These are phyloP conservation scores for Vollenhovia emeryi DNA, from an alignment of 1,140 invertebrate species.

Conservation along the genomic window DNA sequence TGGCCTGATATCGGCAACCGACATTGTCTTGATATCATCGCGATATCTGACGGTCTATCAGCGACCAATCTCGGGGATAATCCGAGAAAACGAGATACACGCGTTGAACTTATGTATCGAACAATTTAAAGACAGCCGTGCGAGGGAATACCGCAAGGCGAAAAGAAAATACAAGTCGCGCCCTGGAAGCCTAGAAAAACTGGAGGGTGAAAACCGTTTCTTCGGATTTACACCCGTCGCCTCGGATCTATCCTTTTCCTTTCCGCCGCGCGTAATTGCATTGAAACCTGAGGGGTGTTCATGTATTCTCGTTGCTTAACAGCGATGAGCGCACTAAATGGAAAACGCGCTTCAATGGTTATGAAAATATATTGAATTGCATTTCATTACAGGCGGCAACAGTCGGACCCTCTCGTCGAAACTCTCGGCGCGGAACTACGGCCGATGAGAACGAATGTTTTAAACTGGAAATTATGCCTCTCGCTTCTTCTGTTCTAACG, in stretches of 20 bases:
- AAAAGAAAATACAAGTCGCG: background rate
- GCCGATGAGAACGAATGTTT: slow-evolving; percentile 47
- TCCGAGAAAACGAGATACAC: background rate
- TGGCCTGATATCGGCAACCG: background rate
- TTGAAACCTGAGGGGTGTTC: background rate
- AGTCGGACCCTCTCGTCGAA: slow-evolving; percentile 1
- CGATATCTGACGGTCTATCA: slow-evolving; percentile 1
- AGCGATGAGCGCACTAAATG: background rate
- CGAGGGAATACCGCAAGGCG: background rate
- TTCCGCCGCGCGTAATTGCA: background rate
- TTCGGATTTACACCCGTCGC: background rate
- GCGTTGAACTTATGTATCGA: background rate
- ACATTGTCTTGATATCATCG: slow-evolving; percentile 11
- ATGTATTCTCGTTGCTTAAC: background rate
- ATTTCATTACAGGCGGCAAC: slow-evolving; percentile 36
- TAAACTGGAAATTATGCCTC: slow-evolving; percentile 54
- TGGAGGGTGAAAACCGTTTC: background rate
- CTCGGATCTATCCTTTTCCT: background rate
- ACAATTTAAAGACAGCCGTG: background rate
- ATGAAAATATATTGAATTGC: slow-evolving; percentile 49
- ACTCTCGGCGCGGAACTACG: slow-evolving; percentile 18
- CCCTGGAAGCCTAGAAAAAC: background rate
- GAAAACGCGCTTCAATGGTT: slow-evolving; percentile 21
- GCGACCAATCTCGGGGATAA: slow-evolving; percentile 9
- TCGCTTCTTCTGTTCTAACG: slow-evolving; percentile 42